Evolutionary conservation across 2,113 vertebrate genomes (phyloP), one percentile per base, ranked within the genome.

Genomic region (rat (Rattus norvegicus)): DNA sequence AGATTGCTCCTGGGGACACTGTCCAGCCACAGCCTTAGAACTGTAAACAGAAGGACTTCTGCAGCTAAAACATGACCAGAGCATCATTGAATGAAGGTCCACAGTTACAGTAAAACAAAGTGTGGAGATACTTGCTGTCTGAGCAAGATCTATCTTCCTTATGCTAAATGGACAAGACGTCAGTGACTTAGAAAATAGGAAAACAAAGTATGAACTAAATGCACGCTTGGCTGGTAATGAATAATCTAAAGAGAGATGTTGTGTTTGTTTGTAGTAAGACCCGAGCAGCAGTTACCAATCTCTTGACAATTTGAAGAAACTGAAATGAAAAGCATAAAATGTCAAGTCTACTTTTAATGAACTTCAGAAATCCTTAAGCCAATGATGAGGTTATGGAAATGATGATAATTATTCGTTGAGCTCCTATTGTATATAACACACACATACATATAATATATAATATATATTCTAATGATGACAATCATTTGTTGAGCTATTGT

Each of bases 121-220:
- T 30, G 24, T 3, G 11, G 59, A 59, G 47, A 49, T 36, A 52
- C 4, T 13, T 30, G 49, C 16, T 85, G n/a, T 61, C 43, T 61
- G 54, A 86, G 65, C 6, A 16, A 7, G 36, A 88, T 22, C 26
- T 54, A 30, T 24, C 61, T 54, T 54, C 54, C 79, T 88, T 67
- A 30, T 52, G 8, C 1, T 20, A 88, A 61, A 54, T 49, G 49
- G 4, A 67, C 28, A 95, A 43, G 30, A 61, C 17, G 33, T 72
- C 33, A 39, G 1, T 91, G 69, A n/a, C 61, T 95, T 86, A 96
- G 56, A 92, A 93, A 89, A 54, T 54, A 70, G 14, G 61, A 63
- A 93, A 89, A 73, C 9, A 49, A 75, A 93, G 17, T 52, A 33
- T 54, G 11, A 73, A 59, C 81, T 86, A 75, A 70, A n/a, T n/a